Evolutionary conservation across 2,113 vertebrate genomes (phyloP), one percentile per base, ranked within the genome.

Genomic region (Hydrolagus affinis): DNA sequence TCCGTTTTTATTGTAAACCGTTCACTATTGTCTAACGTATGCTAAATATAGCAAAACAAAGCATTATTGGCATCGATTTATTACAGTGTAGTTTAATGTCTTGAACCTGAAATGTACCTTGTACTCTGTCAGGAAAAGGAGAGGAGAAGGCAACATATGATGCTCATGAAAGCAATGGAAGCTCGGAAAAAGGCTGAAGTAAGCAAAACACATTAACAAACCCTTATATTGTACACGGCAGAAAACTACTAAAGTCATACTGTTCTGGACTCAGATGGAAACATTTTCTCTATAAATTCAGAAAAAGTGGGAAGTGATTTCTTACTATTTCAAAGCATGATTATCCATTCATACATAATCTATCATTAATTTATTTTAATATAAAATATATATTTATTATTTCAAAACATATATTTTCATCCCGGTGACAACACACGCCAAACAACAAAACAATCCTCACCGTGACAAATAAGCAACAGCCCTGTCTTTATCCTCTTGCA

Each of bases 121-220:
- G 85, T 94, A 88, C 86, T 92, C 88, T 91, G 89, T 87, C 91
- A 99, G 97, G 97, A 99, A 86, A 94, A 95, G 87, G 96, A 99
- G 88, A 92, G 97, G 89, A 94, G 96, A 71, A 92, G 95, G 83
- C 97, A 99, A 86, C 96, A 99, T 86, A 94, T 96, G 94, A 96
- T 98, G 95, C 93, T 98, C 85, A 94, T 97, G 93, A 99, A 97
- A 92, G 96, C 96, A 85, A 94, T 98, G 91, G 97, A 98, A 86
- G 95, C 96, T 78, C 95, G 95, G 86, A 99, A 97, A 88, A 98
- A 96, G 90, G 96, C 95, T 69, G 96, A 98, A 93, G 97, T 98
- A 90, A 90, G 94, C 93, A 83, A 75, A 75, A 64, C 14, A 59
- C 0, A 21, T 62, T 74, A 12, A 25, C 9, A 21, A 62, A 60